Evolutionary conservation across 2,888 invertebrate species (phyloP), one percentile per base, ranked within the genome.

Genomic region (Tribolium freemani): DNA sequence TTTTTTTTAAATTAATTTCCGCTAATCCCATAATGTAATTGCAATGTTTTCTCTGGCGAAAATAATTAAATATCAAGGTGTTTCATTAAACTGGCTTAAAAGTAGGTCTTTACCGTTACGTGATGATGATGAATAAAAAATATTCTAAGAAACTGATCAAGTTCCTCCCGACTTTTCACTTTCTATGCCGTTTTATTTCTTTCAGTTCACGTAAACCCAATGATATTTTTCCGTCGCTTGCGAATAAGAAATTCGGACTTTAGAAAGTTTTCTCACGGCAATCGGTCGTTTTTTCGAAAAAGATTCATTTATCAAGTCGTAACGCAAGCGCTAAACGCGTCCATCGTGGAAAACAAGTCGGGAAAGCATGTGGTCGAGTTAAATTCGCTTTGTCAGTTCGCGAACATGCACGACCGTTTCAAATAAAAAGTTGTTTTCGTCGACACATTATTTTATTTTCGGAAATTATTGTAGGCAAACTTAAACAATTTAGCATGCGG

Each of bases 361-460:
- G 57, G 44, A 69, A 69, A 69, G 72, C 72, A 72, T 72, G 72
- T 72, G 72, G 72, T 72, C 58, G 64, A 69, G 64, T 69, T 72
- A 57, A 69, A 72, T 56, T 58, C 69, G 53, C 45, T 3, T 51
- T 72, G 58, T 64, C 69, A 48, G 56, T 63, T 63, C 54, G 63
- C 69, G 69, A 70, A 70, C 56, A 63, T 63, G 38, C 69, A 61
- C 61, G 69, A 61, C 21, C 26, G 54, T 72, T 68, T 56, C 56
- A 10, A 54, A 54, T 61, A 61, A 57, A 26, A 56, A 53, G 16
- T 50, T 26, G 30, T 16, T 21, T 69, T 61, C 20, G 38, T 26
- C 26, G 16, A 11, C 16, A 30, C 10, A 56, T 26, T 26, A 44
- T 20, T 26, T 31, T 63, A 21, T 57, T 51, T 56, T 51, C 53